phyloP scores from a whole-genome alignment of 2,797 vertebrate species.

The Liparis tanakae region DNA sequence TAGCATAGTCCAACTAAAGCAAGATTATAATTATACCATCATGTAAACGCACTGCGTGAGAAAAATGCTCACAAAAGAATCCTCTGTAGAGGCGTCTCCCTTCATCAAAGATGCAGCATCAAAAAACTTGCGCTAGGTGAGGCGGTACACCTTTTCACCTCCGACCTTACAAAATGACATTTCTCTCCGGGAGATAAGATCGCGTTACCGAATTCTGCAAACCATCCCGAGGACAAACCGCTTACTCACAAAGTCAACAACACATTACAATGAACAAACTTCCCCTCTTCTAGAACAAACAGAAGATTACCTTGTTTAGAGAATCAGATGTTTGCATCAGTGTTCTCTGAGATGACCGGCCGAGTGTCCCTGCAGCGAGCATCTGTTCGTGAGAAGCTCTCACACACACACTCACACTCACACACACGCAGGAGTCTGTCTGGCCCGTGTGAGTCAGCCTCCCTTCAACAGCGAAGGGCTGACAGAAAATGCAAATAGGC shows the following conservation, averaged over 20 bases:
- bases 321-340: constrained; percentile 35
- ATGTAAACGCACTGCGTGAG: no score
- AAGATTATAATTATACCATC: no score
- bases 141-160: background rate
- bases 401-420: constrained; percentile 50
- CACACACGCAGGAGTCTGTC: constrained; percentile 54
- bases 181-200: constrained; percentile 20
- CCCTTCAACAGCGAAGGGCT: constrained; percentile 62
- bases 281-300: constrained; percentile 18
- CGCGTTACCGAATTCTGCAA: constrained; percentile 13
- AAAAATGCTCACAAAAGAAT: constrained; percentile 32
- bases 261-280: constrained; percentile 29
- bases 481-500: constrained; percentile 73
- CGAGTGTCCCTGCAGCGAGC: constrained; percentile 28
- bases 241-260: constrained; percentile 39
- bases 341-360: constrained; percentile 52
- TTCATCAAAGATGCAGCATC: background rate
- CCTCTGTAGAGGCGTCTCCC: constrained; percentile 18
- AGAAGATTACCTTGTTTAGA: constrained; percentile 56
- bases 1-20: no score
- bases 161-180: constrained; percentile 4
- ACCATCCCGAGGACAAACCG: constrained; percentile 10
- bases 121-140: background rate
- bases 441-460: constrained; percentile 56
- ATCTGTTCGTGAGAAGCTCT: constrained; percentile 50